Base-by-base conservation (phyloP, 2,888 invertebrate species). In the Drosophila pseudotakahashii region DNA sequence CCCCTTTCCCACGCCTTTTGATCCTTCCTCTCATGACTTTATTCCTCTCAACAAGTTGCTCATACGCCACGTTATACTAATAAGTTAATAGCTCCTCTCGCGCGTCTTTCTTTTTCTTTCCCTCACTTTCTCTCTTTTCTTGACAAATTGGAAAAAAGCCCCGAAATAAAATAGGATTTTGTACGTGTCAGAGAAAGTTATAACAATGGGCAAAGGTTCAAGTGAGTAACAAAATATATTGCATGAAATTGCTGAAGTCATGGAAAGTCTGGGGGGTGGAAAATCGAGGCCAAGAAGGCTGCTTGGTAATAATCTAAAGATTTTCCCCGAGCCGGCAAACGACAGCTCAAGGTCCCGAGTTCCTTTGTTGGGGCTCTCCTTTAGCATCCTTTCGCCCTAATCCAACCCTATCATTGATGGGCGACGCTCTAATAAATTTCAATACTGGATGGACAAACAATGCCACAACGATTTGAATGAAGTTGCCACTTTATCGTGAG, bases 101-200 rank as follows among this genome's bases (percentile, higher is more conserved):
- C 50, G 16, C 59, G 32, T 36, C 47, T 14, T 23, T 39, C 51
- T 7, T 26, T 7, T 19, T 34, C 23, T 13, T 42, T 7, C 14
- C 41, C 9, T n/a, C 58, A 7, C 37, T 41, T 36, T 54, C 54
- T 47, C 42, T 51, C 57, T 68, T 6, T 26, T 26, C 26, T 26
- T 81, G 82, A 79, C 85, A 82, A 85, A 82, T 82, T 85, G 80
- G 80, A 14, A 63, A 53, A 53, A 66, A 34, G 32, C 10, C 34
- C 63, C 52, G 52, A 82, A 82, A 82, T 85, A 85, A 85, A 82
- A 79, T 85, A 72, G 78, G 78, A 85, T 85, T 85, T 84, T 44
- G 54, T 74, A 79, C 77, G 74, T 73, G 71, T 67, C 76, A 72
- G 75, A 73, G 75, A 79, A 77, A 59, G 75, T 76, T 76, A 66